Base-by-base conservation (phyloP, 1,140 invertebrate genomes). In the Zaprionus taronus region DNA sequence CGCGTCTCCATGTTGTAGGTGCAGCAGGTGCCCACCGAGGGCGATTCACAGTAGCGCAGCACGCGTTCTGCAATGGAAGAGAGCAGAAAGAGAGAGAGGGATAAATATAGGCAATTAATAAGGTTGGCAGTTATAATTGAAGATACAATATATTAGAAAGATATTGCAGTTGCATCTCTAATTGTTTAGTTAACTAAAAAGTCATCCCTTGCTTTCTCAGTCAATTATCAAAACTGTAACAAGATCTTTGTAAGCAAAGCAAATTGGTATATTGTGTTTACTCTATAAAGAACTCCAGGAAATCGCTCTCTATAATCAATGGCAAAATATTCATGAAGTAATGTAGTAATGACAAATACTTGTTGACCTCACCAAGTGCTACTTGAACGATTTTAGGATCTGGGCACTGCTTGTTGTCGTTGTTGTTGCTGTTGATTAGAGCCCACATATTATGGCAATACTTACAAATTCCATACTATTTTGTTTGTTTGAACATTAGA, bases 1-100 rank as follows among this genome's bases (percentile, higher is more conserved):
- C 89, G 89, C 1, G 79, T 90, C 76, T 93, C 92, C 90, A 93
- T 93, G 69, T 77, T 83, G 76, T 91, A 91, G 51, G 91, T 93
- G 74, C 92, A 93, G 71, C 92, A 93, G 28, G 92, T 93, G 71
- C 92, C 92, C 68, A 90, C 81, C 41, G 92, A 79, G 2, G 92
- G 82, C 6, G 90, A 83, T 63, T 93, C 92, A 78, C 92, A 93
- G 56, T 93, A 92, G 9, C 90, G 80, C 0, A 92, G 80, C 66
- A 89, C 89, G 61, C 86, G 85, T 79, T 93, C 92, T 93, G 66
- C 1, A 79, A 81, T n/a, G 12, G 0, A 1, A 6, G 5, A 28
- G 17, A 49, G 44, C n/a, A n/a, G n/a, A n/a, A n/a, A 60, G 63
- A 72, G 15, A n/a, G n/a, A 6, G 5, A 26, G 28, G 14, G 9